phyloP scores from a whole-genome alignment of 2,888 invertebrate genomes.

The Invenusta paracnida region DNA sequence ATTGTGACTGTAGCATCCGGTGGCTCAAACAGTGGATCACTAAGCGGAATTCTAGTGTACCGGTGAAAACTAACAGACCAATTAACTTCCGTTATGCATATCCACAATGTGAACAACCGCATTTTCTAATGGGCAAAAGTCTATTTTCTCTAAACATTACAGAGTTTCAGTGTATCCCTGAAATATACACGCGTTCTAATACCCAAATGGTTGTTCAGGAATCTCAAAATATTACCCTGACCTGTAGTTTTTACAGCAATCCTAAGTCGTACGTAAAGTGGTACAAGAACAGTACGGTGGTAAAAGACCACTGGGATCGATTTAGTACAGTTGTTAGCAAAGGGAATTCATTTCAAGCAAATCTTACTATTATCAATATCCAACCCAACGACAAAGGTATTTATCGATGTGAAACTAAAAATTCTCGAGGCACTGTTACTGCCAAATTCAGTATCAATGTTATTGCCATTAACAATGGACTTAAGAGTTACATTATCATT shows the following conservation, averaged over 20 bases:
- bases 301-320: not conserved
- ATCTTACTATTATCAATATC: constrained; percentile 27
- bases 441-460: constrained; percentile 34
- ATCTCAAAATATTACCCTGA: constrained; percentile 33
- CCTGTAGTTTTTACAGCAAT: constrained; percentile 33
- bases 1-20: constrained; percentile 40
- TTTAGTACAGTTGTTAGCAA: not conserved
- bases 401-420: constrained; percentile 40
- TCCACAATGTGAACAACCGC: constrained; percentile 23
- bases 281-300: constrained; percentile 32
- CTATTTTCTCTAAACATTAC: not conserved
- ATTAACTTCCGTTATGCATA: not conserved
- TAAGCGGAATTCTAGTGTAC: not conserved
- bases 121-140: not conserved
- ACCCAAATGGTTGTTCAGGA: constrained; percentile 19
- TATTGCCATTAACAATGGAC: constrained; percentile 8
- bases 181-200: constrained; percentile 21
- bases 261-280: constrained; percentile 34
- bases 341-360: constrained; percentile 33
- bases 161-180: constrained; percentile 41
- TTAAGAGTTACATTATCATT: constrained; percentile 20
- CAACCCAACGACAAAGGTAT: constrained; percentile 35
- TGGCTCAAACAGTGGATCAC: constrained; percentile 37
- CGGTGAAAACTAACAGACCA: not conserved
- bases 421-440: constrained; percentile 30